These are phyloP conservation scores for Cyrtodaria siliqua DNA, from an alignment of 2,888 invertebrate species.

Conservation along the genomic window DNA sequence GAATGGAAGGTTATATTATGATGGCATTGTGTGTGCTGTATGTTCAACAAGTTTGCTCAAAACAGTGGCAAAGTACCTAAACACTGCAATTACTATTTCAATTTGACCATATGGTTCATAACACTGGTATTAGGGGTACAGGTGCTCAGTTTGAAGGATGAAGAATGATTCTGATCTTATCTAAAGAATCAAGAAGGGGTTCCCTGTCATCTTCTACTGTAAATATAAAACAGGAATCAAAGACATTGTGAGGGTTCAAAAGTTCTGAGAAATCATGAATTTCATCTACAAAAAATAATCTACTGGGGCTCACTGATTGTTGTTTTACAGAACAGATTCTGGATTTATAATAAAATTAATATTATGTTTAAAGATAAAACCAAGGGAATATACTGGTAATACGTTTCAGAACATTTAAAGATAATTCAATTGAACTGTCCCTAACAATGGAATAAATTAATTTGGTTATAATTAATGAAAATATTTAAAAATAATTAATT, in stretches of 20 bases:
- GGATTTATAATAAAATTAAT: too few species aligned
- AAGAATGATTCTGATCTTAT: slow-evolving; percentile 41
- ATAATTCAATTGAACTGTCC: too few species aligned
- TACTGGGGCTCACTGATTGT: too few species aligned
- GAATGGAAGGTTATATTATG: too few species aligned
- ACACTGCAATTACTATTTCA: slow-evolving; percentile 31
- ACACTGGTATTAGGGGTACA: slow-evolving; percentile 41
- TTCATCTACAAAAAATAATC: too few species aligned
- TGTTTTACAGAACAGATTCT: too few species aligned
- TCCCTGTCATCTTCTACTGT: slow-evolving; percentile 16
- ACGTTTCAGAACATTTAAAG: too few species aligned
- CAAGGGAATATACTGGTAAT: too few species aligned
- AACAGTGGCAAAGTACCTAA: not conserved
- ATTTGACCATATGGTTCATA: slow-evolving; percentile 48
- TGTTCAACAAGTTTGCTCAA: slow-evolving; percentile 51
- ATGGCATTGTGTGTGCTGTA: not conserved
- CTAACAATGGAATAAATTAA: too few species aligned
- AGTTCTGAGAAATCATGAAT: slow-evolving; percentile 21
- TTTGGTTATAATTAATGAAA: too few species aligned
- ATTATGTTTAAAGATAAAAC: too few species aligned
- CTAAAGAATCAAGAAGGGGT: slow-evolving; percentile 31
- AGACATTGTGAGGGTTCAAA: slow-evolving; percentile 16
- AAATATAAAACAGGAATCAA: slow-evolving; percentile 29
- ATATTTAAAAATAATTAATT: too few species aligned
- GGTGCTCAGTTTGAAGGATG: slow-evolving; percentile 39